phyloP scores from a whole-genome alignment of 1,140 invertebrate species.

The Procambarus clarkii region DNA sequence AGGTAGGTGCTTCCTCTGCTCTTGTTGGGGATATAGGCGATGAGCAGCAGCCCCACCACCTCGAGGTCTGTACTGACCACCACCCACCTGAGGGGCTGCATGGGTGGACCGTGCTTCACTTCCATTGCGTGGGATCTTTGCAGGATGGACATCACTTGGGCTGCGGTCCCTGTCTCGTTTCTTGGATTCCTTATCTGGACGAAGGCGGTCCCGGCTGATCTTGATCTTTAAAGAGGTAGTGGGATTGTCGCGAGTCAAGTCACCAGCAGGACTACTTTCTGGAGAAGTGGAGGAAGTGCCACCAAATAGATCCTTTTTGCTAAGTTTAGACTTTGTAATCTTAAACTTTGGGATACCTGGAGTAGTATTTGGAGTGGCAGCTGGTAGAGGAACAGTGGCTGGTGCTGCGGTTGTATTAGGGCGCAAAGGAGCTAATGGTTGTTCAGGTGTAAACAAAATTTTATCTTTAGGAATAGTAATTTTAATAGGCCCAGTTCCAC shows the following conservation, averaged over 20 bases:
- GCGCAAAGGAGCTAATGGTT: slow-evolving; percentile 72
- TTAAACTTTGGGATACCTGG: slow-evolving; percentile 79
- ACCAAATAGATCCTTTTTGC: slow-evolving; percentile 74
- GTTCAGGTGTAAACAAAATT: slow-evolving; percentile 75
- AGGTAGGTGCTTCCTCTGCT: slow-evolving; percentile 40
- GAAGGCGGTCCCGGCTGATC: slow-evolving; percentile 71
- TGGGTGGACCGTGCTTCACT: slow-evolving; percentile 49
- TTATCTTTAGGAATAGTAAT: slow-evolving; percentile 84
- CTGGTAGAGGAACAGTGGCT: neutral
- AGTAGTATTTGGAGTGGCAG: slow-evolving; percentile 11
- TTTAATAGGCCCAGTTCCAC: slow-evolving; percentile 78
- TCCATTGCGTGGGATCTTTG: slow-evolving; percentile 58
- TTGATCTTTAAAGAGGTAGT: slow-evolving; percentile 73
- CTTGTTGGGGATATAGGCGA: slow-evolving; percentile 56
- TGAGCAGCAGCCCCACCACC: slow-evolving; percentile 21
- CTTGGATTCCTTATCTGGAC: slow-evolving; percentile 64
- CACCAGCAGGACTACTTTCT: slow-evolving; percentile 72
- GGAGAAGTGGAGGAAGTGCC: slow-evolving; percentile 51
- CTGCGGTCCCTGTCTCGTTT: slow-evolving; percentile 72
- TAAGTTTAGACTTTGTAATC: slow-evolving; percentile 81
- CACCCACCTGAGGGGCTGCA: slow-evolving; percentile 71
- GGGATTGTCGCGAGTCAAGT: slow-evolving; percentile 71
- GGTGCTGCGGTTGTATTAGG: slow-evolving; percentile 73
- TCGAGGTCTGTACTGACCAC: slow-evolving; percentile 40
- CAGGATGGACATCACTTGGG: slow-evolving; percentile 53